Conservation (phyloP, 2,888 invertebrate species). For the Terebella lapidaria region DNA sequence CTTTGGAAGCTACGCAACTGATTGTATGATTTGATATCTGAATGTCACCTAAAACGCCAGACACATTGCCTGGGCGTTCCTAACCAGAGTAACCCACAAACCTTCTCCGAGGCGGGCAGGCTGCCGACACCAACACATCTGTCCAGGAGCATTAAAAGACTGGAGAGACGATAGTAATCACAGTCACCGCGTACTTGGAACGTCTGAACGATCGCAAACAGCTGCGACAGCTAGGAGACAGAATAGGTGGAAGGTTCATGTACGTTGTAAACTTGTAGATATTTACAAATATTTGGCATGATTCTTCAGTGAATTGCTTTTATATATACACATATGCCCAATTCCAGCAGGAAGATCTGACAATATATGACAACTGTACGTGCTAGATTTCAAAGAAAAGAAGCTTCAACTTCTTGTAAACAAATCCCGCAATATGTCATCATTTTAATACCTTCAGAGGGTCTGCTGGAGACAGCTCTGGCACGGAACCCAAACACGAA, state of each 20-base stretch:
- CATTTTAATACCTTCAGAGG: not conserved
- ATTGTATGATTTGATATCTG: too few species aligned
- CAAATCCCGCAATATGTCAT: not conserved
- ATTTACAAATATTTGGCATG: too few species aligned
- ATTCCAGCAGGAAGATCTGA: not conserved
- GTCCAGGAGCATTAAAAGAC: not conserved
- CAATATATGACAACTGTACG: too few species aligned
- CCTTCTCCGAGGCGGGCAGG: not conserved
- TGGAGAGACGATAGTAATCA: not conserved
- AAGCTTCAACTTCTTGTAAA: not conserved
- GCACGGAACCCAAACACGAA: too few species aligned
- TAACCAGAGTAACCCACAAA: not conserved
- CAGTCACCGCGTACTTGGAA: not conserved
- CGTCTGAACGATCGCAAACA: not conserved
- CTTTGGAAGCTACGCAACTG: too few species aligned
- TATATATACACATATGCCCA: not conserved
- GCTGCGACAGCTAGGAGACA: not conserved
- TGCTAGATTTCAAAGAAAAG: too few species aligned
- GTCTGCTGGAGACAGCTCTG: too few species aligned
- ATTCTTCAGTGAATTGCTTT: too few species aligned
- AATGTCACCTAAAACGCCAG: not conserved
- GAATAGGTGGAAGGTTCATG: too few species aligned
- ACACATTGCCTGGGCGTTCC: not conserved
- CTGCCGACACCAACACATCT: not conserved
- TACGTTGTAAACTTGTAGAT: too few species aligned